phyloP scores from a whole-genome alignment of 1,140 invertebrate species.

The Temnothorax longispinosus region DNA sequence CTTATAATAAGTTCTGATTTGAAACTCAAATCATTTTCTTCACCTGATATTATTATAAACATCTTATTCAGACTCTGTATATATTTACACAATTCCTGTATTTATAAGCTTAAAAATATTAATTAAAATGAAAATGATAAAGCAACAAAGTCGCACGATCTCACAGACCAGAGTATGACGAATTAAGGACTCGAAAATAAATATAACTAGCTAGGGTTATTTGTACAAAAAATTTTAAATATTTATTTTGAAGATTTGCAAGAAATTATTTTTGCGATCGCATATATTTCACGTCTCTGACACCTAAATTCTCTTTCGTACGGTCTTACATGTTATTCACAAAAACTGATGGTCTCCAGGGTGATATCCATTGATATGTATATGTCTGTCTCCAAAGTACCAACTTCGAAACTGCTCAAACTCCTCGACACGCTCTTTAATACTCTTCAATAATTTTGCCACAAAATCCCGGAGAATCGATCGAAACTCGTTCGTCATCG shows the following conservation, averaged over 20 bases:
- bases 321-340: background rate
- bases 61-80: too few relatives aligned
- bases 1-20: too few relatives aligned
- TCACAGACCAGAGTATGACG: too few relatives aligned
- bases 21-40: too few relatives aligned
- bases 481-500: slow-evolving; percentile 63
- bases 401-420: slow-evolving; percentile 39
- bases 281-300: background rate
- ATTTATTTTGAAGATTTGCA: background rate
- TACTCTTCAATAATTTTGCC: slow-evolving; percentile 49
- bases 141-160: too few relatives aligned
- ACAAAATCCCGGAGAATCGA: slow-evolving; percentile 23
- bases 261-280: background rate
- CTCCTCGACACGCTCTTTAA: slow-evolving; percentile 29
- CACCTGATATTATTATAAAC: too few relatives aligned
- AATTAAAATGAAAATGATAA: too few relatives aligned
- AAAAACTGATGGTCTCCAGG: slow-evolving; percentile 10
- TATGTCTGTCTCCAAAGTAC: background rate
- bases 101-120: too few relatives aligned
- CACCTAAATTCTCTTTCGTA: background rate
- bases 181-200: too few relatives aligned
- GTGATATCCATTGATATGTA: slow-evolving; percentile 21
- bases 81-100: too few relatives aligned
- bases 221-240: background rate
- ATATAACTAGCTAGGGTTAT: too few relatives aligned